Evolutionary conservation across 1,140 invertebrate species (phyloP), one percentile per base, ranked within the genome.

Genomic region (Brachionus calyciflorus): DNA sequence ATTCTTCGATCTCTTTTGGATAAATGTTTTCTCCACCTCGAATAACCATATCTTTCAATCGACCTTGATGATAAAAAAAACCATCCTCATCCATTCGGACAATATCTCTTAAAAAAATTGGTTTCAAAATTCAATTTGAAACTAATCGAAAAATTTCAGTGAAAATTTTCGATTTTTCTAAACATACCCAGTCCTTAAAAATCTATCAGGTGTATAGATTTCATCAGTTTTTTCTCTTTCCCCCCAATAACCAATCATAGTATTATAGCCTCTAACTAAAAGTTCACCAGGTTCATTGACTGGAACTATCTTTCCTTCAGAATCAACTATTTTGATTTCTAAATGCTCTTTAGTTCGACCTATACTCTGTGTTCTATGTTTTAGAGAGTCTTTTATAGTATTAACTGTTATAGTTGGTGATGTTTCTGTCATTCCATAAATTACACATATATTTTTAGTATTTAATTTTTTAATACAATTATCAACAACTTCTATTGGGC

Each of bases 11-110:
- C 87, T 96, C 93, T 49, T 60, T 55, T 0, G 93, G 93, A 79
- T 86, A 87, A 55, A 96, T 90, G 83, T 96, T 96, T 84, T 96
- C 94, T 28, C 94, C 94, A 51, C 94, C 93, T 76, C 93, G 86
- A 41, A 94, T 95, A 46, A 96, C 90, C 88, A 95, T 89, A 79
- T 96, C 93, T 83, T 96, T 96, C 2, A 91, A 83, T 69, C 94
- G 87, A 1, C 94, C 93, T 49, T 93, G 89, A 70, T 96, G 89
- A 77, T 86, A 82, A 0, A 91, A 90, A 81, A 92, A 93, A 1
- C 93, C 93, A 79, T 92, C 87, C 76, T 88, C 86, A 73, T 89
- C 85, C 76, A 96, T 86, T 0, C 90, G 80, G 46, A 90, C 92
- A 78, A 91, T 87, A 85, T 96, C 93, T 1, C 91, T 92, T 40